Evolutionary conservation across 2,888 invertebrate genomes (phyloP).

Genomic region (Cerastis rubricosa): DNA sequence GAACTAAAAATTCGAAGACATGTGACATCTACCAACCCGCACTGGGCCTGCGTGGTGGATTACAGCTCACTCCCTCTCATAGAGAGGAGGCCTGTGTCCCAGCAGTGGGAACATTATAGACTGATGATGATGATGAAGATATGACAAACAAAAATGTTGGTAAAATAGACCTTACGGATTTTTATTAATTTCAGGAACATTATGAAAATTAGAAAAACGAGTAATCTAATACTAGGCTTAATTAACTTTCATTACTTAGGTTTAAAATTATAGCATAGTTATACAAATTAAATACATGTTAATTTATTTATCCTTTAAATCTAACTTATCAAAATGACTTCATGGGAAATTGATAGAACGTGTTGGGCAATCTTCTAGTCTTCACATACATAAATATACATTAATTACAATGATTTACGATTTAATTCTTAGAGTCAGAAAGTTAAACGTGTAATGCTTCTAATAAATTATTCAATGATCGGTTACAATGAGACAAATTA

Average conservation of each 20-base stretch:
- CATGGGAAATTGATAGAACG: conserved; percentile 22
- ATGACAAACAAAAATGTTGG: background rate
- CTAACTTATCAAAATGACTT: conserved; percentile 25
- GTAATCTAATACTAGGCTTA: background rate
- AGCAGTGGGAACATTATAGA: no score
- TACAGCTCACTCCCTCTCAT: no score
- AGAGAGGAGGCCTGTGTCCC: no score
- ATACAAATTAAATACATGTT: background rate
- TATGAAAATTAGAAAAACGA: background rate
- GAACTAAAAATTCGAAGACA: no score
- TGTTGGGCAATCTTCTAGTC: conserved; percentile 13
- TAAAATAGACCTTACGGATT: background rate
- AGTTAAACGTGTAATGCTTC: background rate
- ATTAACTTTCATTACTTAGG: background rate
- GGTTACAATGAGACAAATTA: background rate
- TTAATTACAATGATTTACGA: conserved; percentile 29
- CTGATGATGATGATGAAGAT: no score
- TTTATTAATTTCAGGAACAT: background rate
- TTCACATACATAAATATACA: conserved; percentile 19
- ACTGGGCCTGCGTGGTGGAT: no score
- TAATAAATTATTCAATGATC: conserved; percentile 33
- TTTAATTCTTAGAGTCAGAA: conserved; percentile 1
- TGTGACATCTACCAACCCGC: no score
- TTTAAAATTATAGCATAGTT: background rate
- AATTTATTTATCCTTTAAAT: conserved; percentile 20